Conservation (phyloP, 2,797 vertebrate genomes). For the Vespertilio murinus region DNA sequence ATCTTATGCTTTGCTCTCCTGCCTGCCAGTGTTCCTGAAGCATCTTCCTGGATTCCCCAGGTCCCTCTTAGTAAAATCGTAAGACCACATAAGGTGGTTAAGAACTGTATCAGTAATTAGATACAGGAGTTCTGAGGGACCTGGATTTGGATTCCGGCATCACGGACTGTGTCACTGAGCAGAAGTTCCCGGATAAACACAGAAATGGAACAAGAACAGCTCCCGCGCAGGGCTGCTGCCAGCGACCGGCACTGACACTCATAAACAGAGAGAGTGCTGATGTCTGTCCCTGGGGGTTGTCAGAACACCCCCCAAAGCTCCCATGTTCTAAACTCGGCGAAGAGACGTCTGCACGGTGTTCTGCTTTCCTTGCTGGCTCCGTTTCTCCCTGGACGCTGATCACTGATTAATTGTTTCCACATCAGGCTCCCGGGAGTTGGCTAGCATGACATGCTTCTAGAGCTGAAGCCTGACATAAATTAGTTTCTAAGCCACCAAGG, state of each 20-base stretch:
- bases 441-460: not conserved
- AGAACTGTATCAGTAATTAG: not conserved
- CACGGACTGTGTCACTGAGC: not conserved
- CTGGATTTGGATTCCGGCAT: not conserved
- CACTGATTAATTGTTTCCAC: not conserved
- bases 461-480: not conserved
- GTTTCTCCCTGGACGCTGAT: not conserved
- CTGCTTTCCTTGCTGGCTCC: not conserved
- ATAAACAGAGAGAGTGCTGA: not conserved
- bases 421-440: not conserved
- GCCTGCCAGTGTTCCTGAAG: not conserved
- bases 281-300: not conserved
- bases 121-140: not conserved
- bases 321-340: not conserved
- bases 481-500: not conserved
- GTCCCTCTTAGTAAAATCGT: not conserved
- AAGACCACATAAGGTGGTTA: not conserved
- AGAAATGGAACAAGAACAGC: not conserved
- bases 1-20: not conserved
- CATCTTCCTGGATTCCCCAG: not conserved
- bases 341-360: not conserved
- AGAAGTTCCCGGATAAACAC: not conserved
- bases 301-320: not conserved
- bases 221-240: no score
- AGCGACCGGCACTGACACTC: not conserved